Conservation (phyloP, 2,797 vertebrate species). For the Squalus acanthias region DNA sequence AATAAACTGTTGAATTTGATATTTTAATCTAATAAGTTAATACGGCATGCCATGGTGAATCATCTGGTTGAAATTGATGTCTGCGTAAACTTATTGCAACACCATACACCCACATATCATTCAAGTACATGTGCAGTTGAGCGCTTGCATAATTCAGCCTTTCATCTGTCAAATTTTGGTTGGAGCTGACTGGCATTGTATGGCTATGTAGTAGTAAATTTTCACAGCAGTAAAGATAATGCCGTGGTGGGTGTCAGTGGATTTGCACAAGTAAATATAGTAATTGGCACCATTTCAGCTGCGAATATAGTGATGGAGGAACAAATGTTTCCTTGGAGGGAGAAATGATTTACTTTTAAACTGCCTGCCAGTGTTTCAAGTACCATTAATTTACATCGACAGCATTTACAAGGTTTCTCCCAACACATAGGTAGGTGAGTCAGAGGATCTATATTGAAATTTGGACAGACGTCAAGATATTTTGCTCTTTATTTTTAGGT, state of each 20-base stretch:
- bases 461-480: neutral
- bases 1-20: neutral
- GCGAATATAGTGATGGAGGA: neutral
- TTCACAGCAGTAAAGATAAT: constrained; percentile 33
- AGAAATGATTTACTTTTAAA: constrained; percentile 13
- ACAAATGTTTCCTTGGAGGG: constrained; percentile 2
- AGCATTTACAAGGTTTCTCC: neutral
- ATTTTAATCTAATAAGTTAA: neutral
- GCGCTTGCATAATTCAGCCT: constrained; percentile 9
- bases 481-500: neutral
- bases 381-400: neutral
- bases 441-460: neutral
- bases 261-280: constrained; percentile 4
- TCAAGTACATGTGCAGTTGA: neutral
- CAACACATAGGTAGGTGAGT: neutral
- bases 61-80: constrained; percentile 12
- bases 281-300: constrained; percentile 9
- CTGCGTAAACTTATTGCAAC: constrained; percentile 1
- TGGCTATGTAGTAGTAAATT: neutral
- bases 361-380: neutral
- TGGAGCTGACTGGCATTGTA: constrained; percentile 19
- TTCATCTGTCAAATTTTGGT: constrained; percentile 5
- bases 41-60: neutral
- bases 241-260: constrained; percentile 9
- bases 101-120: neutral